Evolutionary conservation across 2,113 vertebrate genomes (phyloP), one percentile per base, ranked within the genome.

Genomic region (Caranx melampygus): DNA sequence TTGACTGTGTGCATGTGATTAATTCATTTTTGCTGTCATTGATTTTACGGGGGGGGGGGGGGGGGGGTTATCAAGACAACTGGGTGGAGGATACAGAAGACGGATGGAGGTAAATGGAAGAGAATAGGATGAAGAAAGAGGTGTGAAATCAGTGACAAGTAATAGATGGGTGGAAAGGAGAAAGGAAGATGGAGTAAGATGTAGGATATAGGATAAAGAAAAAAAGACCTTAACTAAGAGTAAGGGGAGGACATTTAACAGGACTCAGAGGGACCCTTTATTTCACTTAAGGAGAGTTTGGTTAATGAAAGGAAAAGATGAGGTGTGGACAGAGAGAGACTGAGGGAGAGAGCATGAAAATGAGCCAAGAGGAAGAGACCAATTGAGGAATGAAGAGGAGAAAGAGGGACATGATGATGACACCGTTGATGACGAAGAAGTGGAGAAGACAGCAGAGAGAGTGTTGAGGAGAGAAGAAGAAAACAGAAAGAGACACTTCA

Each of bases 271-370:
- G 76, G 75, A 54, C 47, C 52, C 45, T 84, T 74, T 81, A 79
- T 83, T 86, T 72, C 74, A 79, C 55, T 86, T 77, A 34, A 71
- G 72, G 21, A 70, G 81, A 45, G 69, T 15, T 15, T 47, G 77
- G 37, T 80, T 87, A 87, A 87, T 81, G 79, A 87, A 81, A 79
- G 58, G 65, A 68, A 40, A 44, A 65, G 78, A 79, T 57, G 76
- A 82, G 58, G 74, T 69, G 84, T 64, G 61, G 71, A 75, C 65
- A 68, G 40, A 54, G 45, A 34, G 51, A 54, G 15, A 13, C n/a
- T 35, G 33, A 65, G 35, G 57, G 11, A 44, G 58, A 47, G n/a
- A 7, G 26, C 51, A 51, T 37, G 14, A 16, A 45, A 47, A 49
- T 0, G 18, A 45, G 51, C 13, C 51, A 12, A 31, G 65, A 35